Evolutionary conservation across 2,888 invertebrate genomes (phyloP).

Genomic region (Clunio marinus): DNA sequence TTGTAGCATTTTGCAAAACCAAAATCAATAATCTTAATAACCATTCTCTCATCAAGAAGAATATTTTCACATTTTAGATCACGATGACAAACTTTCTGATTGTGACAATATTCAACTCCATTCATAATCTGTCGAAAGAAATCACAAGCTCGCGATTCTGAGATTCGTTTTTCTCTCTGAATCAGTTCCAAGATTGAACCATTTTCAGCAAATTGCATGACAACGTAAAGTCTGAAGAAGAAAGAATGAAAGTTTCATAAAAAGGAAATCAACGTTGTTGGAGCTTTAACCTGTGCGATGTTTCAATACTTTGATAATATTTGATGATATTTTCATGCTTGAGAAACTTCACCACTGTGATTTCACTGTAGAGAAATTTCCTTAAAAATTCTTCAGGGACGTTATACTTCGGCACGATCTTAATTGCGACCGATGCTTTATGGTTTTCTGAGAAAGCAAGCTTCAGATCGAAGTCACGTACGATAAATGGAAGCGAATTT

Average conservation of each 20-base stretch:
- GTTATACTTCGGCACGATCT: conserved; percentile 78
- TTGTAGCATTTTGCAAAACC: conserved; percentile 60
- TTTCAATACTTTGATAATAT: conserved; percentile 75
- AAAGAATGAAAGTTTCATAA: conserved; percentile 19
- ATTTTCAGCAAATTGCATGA: conserved; percentile 79
- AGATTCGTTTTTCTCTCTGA: conserved; percentile 65
- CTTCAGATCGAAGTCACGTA: conserved; percentile 49
- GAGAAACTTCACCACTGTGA: conserved; percentile 75
- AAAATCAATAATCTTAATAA: conserved; percentile 75
- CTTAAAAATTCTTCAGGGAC: conserved; percentile 71
- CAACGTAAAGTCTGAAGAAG: conserved; percentile 70
- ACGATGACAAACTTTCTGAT: conserved; percentile 53
- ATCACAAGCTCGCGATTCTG: conserved; percentile 62
- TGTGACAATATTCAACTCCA: conserved; percentile 74
- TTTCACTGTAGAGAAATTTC: conserved; percentile 76
- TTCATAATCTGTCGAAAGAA: conserved; percentile 71
- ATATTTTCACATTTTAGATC: conserved; percentile 83
- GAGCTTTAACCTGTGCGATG: conserved; percentile 23
- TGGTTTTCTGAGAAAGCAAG: conserved; percentile 70
- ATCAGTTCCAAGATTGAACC: conserved; percentile 75
- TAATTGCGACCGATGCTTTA: conserved; percentile 70
- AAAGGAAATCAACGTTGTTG: not conserved
- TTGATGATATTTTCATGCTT: conserved; percentile 74
- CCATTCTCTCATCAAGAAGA: conserved; percentile 64
- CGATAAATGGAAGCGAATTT: not conserved